These are phyloP conservation scores for Lophochroa leadbeateri DNA, from an alignment of 2,113 vertebrate genomes.

Conservation along the genomic window DNA sequence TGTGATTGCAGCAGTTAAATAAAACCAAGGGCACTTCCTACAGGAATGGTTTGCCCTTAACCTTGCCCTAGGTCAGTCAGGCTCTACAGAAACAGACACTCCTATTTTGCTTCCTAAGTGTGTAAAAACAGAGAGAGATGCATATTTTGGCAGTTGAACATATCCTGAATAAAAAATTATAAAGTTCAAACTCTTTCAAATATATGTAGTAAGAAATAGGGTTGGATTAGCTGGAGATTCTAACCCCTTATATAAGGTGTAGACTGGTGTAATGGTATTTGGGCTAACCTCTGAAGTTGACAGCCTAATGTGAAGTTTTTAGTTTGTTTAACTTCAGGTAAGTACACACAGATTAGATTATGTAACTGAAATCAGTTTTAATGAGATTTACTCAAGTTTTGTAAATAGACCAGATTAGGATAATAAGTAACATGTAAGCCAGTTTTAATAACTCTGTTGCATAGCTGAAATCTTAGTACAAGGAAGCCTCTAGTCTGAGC, in stretches of 20 bases:
- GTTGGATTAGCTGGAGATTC: neutral
- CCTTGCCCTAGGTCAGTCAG: neutral
- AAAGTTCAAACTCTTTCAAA: neutral
- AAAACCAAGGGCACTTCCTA: neutral
- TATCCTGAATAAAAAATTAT: neutral
- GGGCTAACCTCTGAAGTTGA: neutral
- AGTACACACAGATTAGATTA: neutral
- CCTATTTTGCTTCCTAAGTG: neutral
- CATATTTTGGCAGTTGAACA: neutral
- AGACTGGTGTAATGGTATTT: neutral
- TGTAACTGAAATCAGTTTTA: neutral
- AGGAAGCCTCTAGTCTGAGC: neutral
- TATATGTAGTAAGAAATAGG: neutral
- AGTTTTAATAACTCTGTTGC: neutral
- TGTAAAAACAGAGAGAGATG: neutral
- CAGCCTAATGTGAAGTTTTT: neutral
- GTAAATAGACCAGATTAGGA: neutral
- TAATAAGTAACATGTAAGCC: neutral
- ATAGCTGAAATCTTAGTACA: neutral
- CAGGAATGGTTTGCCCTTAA: neutral
- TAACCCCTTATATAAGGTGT: fast-evolving
- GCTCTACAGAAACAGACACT: neutral
- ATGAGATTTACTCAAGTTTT: neutral
- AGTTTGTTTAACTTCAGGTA: neutral
- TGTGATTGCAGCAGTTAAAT: neutral